Percentiles rank a stretch among this genome's conserved stretches.
phyloP scores from a whole-genome alignment of 2,888 invertebrate species.

The Tanytarsus gracilentus region DNA sequence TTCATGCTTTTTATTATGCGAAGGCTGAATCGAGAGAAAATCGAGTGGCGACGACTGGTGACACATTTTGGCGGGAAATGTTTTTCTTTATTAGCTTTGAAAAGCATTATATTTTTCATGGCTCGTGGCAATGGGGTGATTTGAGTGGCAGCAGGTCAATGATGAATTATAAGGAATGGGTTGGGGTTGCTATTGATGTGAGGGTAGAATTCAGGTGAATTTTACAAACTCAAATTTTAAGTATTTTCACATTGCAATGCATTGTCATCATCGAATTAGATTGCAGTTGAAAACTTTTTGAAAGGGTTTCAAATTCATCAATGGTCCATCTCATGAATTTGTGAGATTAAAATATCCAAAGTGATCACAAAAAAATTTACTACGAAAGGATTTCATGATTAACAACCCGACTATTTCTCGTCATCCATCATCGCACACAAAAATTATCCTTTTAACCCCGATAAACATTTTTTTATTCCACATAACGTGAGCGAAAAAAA shows the following conservation, averaged over 20 bases:
- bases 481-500: slow-evolving; percentile 11
- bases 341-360: no score
- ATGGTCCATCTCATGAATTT: no score
- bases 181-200: background rate
- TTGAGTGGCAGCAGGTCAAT: background rate
- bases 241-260: no score
- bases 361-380: no score
- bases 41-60: slow-evolving; percentile 24
- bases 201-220: background rate
- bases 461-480: background rate
- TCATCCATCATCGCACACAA: background rate
- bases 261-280: no score
- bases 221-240: background rate
- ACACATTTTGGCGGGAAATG: slow-evolving; percentile 23
- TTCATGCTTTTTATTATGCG: slow-evolving; percentile 4
- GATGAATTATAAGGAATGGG: background rate
- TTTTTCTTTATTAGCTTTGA: background rate
- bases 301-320: no score
- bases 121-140: no score
- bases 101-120: background rate
- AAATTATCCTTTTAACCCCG: background rate
- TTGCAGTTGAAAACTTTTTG: no score
- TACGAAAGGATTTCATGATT: no score
- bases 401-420: background rate
- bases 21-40: background rate